phyloP scores from a whole-genome alignment of 2,797 vertebrate genomes.

The Dicrostonyx torquatus region DNA sequence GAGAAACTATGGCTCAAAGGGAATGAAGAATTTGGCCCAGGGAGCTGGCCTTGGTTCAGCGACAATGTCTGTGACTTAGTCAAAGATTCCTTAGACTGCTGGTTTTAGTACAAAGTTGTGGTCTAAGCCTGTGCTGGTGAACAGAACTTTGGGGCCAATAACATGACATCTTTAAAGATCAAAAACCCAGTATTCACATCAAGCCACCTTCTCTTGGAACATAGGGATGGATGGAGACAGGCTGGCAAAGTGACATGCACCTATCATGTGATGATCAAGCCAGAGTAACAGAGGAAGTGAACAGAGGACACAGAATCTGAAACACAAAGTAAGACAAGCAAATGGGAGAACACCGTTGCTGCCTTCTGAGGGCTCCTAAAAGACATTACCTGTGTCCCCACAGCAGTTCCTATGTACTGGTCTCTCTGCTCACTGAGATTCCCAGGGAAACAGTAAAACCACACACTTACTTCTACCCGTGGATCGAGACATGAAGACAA shows the following conservation, averaged over 20 bases:
- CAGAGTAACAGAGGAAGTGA: neutral
- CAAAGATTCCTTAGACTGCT: neutral
- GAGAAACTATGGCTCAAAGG: neutral
- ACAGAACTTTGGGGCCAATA: neutral
- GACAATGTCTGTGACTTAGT: neutral
- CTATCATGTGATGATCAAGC: neutral
- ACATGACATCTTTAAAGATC: neutral
- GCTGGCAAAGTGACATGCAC: neutral
- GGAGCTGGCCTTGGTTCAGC: neutral
- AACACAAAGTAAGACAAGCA: neutral
- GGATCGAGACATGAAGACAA: neutral
- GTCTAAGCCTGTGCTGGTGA: neutral
- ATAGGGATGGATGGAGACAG: neutral
- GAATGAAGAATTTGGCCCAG: neutral
- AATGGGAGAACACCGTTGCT: neutral
- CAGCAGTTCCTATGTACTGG: neutral
- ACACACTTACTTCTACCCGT: neutral
- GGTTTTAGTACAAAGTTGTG: neutral
- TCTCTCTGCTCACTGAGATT: neutral
- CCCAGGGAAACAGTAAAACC: neutral
- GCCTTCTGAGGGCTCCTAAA: neutral
- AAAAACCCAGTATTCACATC: neutral
- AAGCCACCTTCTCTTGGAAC: neutral
- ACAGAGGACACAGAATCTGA: neutral
- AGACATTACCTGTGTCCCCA: neutral